phyloP scores from a whole-genome alignment of 2,113 vertebrate genomes.

The Corydoras maculifer region DNA sequence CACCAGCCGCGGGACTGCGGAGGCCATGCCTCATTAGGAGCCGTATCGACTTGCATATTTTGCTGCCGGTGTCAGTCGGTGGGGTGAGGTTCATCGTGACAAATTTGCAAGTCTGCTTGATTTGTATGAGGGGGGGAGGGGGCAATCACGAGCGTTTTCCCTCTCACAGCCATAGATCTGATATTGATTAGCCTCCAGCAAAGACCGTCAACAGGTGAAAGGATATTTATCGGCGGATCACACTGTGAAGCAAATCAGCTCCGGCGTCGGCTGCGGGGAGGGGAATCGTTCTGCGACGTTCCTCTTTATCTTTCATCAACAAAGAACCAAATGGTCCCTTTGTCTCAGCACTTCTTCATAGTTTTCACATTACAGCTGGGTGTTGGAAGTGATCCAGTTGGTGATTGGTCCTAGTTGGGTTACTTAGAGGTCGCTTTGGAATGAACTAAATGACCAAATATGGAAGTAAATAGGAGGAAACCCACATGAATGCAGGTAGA shows the following conservation, averaged over 20 bases:
- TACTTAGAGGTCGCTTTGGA: too few relatives aligned
- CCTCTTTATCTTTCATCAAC: neutral
- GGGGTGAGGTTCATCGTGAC: constrained; percentile 7
- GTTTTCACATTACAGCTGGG: neutral
- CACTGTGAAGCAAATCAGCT: constrained; percentile 21
- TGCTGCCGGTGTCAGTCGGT: constrained; percentile 4
- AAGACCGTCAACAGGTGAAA: constrained; percentile 67
- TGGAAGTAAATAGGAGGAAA: too few relatives aligned
- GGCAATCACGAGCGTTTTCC: constrained; percentile 50
- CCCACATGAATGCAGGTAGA: too few relatives aligned
- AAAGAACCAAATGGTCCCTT: too few relatives aligned
- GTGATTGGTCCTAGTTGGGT: constrained; percentile 4
- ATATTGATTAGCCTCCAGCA: constrained; percentile 49
- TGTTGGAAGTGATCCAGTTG: neutral
- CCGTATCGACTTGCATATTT: constrained; percentile 20
- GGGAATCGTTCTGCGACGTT: neutral
- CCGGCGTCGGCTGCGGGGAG: neutral
- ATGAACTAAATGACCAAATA: too few relatives aligned
- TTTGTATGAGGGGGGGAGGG: constrained; percentile 37
- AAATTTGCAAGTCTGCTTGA: constrained; percentile 17
- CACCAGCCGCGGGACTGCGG: constrained; percentile 19
- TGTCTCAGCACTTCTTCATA: neutral
- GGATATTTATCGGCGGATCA: constrained; percentile 53
- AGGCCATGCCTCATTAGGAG: neutral
- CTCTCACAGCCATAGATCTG: constrained; percentile 43